Percentiles rank a stretch among this genome's conserved stretches.
Conservation (phyloP, 2,888 invertebrate genomes). For the Anorthoa munda region DNA sequence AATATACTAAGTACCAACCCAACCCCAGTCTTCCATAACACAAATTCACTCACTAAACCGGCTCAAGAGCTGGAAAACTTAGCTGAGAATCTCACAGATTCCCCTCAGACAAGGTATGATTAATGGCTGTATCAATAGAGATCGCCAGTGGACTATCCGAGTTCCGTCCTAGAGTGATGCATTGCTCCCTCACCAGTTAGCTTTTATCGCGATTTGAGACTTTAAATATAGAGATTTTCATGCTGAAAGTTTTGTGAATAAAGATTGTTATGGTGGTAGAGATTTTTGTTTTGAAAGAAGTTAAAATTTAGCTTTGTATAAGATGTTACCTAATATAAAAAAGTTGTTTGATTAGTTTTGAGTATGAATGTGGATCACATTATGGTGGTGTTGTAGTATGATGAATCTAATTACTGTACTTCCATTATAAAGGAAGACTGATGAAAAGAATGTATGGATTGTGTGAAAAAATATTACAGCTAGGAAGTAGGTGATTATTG, state of each 20-base stretch:
- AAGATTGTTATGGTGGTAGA: neutral
- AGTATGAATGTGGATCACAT: neutral
- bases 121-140: slow-evolving; percentile 79
- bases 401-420: too few species aligned
- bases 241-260: slow-evolving; percentile 38
- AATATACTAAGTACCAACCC: slow-evolving; percentile 13
- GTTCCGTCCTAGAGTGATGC: slow-evolving; percentile 71
- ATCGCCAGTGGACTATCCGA: slow-evolving; percentile 72
- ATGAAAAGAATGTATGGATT: too few species aligned
- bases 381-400: too few species aligned
- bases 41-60: slow-evolving; percentile 62
- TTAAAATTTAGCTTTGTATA: neutral
- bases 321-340: neutral
- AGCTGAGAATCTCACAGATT: slow-evolving; percentile 57
- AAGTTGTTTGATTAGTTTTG: neutral
- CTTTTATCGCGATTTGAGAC: slow-evolving; percentile 58
- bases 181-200: slow-evolving; percentile 66
- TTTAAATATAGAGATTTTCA: slow-evolving; percentile 56
- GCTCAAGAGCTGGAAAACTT: slow-evolving; percentile 56
- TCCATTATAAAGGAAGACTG: too few species aligned
- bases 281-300: neutral
- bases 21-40: slow-evolving; percentile 31
- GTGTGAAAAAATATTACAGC: too few species aligned
- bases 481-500: too few species aligned
- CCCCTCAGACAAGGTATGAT: slow-evolving; percentile 76